Conservation (phyloP, 1,140 invertebrate species). For the Heliothis subflexa region DNA sequence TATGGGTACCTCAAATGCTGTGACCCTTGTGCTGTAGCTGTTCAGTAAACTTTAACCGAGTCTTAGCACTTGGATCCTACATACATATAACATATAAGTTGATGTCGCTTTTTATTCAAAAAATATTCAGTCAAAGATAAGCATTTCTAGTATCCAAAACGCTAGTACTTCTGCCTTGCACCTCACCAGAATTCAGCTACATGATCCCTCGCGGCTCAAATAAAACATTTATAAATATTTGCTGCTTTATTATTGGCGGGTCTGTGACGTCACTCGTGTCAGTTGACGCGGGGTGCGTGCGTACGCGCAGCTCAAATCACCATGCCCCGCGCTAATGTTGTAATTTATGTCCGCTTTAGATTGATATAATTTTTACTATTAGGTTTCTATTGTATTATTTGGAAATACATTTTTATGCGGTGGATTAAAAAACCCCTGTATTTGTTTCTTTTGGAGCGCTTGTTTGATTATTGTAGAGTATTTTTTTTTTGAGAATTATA, state of each 20-base stretch:
- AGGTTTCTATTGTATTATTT: conserved; percentile 20
- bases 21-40: too few species aligned
- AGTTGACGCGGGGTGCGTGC: conserved; percentile 49
- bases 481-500: neutral
- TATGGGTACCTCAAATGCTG: too few species aligned
- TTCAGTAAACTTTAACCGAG: too few species aligned
- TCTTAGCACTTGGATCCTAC: too few species aligned
- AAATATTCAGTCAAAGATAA: too few species aligned
- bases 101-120: too few species aligned
- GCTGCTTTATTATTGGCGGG: conserved; percentile 59
- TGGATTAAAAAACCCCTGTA: neutral
- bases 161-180: conserved; percentile 49
- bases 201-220: conserved; percentile 70
- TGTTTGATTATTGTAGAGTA: neutral
- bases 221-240: conserved; percentile 85
- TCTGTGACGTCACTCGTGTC: conserved; percentile 23
- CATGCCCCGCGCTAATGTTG: conserved; percentile 21
- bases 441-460: neutral
- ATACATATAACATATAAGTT: too few species aligned
- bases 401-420: conserved; percentile 6
- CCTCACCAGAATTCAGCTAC: conserved; percentile 31
- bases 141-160: conserved; percentile 3
- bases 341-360: conserved; percentile 36
- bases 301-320: conserved; percentile 35
- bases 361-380: conserved; percentile 46